These are phyloP conservation scores for Xanthorhoe spadicearia DNA, from an alignment of 2,888 invertebrate genomes.

Conservation along the genomic window DNA sequence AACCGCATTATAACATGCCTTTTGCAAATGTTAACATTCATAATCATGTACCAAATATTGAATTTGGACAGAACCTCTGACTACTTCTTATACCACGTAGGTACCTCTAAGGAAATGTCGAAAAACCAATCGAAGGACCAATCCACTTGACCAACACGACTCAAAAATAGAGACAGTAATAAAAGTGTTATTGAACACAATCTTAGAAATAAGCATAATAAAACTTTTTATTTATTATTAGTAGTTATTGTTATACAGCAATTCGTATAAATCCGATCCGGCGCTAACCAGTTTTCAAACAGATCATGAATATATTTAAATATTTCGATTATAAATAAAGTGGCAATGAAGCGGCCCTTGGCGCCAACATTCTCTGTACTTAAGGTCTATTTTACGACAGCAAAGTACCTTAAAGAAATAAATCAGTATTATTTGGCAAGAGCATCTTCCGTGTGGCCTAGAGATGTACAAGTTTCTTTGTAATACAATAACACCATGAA, in stretches of 20 bases:
- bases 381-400: conserved; percentile 12
- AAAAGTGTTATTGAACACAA: too few relatives aligned
- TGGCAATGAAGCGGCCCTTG: conserved; percentile 18
- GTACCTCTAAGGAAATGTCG: too few relatives aligned
- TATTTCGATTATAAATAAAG: conserved; percentile 26
- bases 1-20: too few relatives aligned
- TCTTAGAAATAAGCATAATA: too few relatives aligned
- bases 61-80: too few relatives aligned
- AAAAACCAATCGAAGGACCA: too few relatives aligned
- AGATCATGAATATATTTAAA: conserved; percentile 13
- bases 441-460: conserved; percentile 19
- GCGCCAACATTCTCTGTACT: conserved; percentile 29
- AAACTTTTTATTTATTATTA: too few relatives aligned
- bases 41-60: too few relatives aligned
- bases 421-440: conserved; percentile 29
- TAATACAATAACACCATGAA: background rate
- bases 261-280: background rate
- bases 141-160: too few relatives aligned
- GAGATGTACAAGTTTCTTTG: background rate
- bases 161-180: too few relatives aligned
- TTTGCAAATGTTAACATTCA: too few relatives aligned
- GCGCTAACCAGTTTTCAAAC: background rate
- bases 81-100: too few relatives aligned
- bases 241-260: background rate
- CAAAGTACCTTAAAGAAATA: conserved; percentile 14